These are phyloP conservation scores for Calonectris borealis DNA, from an alignment of 2,113 vertebrate genomes.

Conservation along the genomic window DNA sequence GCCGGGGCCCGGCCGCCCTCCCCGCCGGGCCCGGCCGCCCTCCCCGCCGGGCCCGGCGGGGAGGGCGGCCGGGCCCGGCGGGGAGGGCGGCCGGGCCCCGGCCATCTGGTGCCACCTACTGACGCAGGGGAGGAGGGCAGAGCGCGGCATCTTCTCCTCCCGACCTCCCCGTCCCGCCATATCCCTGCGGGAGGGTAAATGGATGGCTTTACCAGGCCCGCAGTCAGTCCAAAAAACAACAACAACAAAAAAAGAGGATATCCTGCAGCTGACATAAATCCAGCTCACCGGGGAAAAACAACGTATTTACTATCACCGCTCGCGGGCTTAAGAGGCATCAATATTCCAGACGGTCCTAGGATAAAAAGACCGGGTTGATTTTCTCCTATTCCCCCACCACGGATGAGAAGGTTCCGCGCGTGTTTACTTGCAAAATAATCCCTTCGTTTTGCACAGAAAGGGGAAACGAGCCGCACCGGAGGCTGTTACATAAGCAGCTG, in stretches of 20 bases:
- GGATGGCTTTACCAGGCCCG: background rate
- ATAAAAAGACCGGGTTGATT: background rate
- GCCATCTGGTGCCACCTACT: slow-evolving; percentile 68
- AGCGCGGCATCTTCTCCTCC: background rate
- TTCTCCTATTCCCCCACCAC: background rate
- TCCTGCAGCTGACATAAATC: background rate
- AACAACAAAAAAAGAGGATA: too few relatives aligned
- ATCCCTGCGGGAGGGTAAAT: rapidly evolving
- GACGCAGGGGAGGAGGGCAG: background rate
- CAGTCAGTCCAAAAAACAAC: background rate
- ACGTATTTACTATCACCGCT: too few relatives aligned
- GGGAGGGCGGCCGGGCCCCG: background rate
- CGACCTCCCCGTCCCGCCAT: background rate
- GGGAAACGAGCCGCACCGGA: background rate
- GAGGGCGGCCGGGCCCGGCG: too few relatives aligned
- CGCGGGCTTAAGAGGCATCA: background rate
- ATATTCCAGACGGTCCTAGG: background rate
- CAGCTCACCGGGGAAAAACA: background rate
- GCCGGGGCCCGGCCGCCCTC: too few relatives aligned
- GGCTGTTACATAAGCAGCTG: background rate
- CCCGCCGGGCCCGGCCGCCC: too few relatives aligned
- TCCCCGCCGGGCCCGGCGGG: too few relatives aligned
- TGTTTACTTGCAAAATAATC: background rate
- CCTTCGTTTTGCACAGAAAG: background rate
- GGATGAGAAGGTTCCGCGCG: background rate